Base-by-base conservation (phyloP, 2,888 invertebrate species). In the Eilema sororculum region DNA sequence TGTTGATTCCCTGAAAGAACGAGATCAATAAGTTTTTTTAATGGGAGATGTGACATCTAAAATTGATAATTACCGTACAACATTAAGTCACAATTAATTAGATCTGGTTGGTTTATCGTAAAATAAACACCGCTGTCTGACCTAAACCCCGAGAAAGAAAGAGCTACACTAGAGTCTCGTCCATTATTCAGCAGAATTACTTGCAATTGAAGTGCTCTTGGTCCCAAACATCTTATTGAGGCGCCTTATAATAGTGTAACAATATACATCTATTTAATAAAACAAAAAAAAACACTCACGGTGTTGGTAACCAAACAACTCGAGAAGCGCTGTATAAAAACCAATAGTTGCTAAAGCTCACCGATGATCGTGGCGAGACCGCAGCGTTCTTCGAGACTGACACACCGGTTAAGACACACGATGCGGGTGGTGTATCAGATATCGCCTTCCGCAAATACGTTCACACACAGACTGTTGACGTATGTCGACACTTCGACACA, bases 391-490 rank as follows among this genome's bases (percentile, higher is more conserved):
- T 33, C 20, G n/a, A 56, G 46, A 52, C 65, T 30, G 57, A 30
- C 60, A 60, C 60, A 46, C 65, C 60, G 60, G 60, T 65, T 52
- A 52, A 22, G 68, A 46, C 41, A 65, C 62, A n/a, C 24, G 60
- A 71, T 25, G 22, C 61, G 61, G 30, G 58, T 28, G 66, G 37
- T 46, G 60, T 69, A 87, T 93, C 91, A 72, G 73, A 80, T 91
- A 72, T 84, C 75, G 28, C 69, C 89, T 93, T 93, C 93, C 93
- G 90, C 88, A 86, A 90, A 84, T 85, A 83, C 75, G 80, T 84
- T 79, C 78, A 72, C 78, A 76, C 77, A 77, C 76, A 24, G 77
- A 46, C 78, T 75, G 70, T 75, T 77, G 84, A 84, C 85, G 84
- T 82, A 81, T 80, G 80, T 77, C 80, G 83, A 86, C 84, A 83